These are phyloP conservation scores for Protonemura montana DNA, from an alignment of 2,888 invertebrate genomes.

Conservation along the genomic window DNA sequence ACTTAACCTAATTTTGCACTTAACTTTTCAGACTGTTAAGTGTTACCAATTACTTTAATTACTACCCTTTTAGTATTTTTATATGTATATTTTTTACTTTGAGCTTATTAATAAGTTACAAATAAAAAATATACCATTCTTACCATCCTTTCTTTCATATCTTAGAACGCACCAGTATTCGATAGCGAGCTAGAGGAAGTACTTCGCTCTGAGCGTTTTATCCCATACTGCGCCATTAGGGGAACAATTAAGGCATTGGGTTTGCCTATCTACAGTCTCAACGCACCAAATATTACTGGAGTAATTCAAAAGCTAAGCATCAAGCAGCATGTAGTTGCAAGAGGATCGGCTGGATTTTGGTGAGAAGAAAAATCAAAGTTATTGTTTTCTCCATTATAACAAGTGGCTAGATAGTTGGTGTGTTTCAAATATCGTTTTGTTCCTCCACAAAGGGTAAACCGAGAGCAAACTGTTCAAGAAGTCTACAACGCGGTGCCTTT, in stretches of 20 bases:
- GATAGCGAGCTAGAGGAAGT: conserved; percentile 69
- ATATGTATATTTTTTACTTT: no score
- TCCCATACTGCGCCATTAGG: conserved; percentile 78
- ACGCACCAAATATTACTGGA: conserved; percentile 76
- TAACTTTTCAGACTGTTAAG: neutral
- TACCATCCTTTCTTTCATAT: neutral
- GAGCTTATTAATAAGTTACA: no score
- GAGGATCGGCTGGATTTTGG: conserved; percentile 87
- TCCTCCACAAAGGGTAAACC: conserved; percentile 65
- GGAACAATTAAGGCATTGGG: conserved; percentile 80
- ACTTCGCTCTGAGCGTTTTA: conserved; percentile 68
- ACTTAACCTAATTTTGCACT: conserved; percentile 43
- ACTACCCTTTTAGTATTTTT: no score
- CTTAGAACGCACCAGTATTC: conserved; percentile 74
- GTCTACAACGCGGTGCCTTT: conserved; percentile 84
- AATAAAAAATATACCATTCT: no score
- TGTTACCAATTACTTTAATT: no score
- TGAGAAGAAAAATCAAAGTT: conserved; percentile 49
- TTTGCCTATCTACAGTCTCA: conserved; percentile 75
- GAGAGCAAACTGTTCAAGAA: conserved; percentile 79
- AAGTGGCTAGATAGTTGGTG: no score
- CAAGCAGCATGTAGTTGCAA: conserved; percentile 83
- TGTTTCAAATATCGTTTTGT: neutral
- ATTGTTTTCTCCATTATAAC: no score
- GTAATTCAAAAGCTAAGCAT: conserved; percentile 82